These are phyloP conservation scores for Drosophila orena DNA, from an alignment of 1,140 invertebrate genomes.

Conservation along the genomic window DNA sequence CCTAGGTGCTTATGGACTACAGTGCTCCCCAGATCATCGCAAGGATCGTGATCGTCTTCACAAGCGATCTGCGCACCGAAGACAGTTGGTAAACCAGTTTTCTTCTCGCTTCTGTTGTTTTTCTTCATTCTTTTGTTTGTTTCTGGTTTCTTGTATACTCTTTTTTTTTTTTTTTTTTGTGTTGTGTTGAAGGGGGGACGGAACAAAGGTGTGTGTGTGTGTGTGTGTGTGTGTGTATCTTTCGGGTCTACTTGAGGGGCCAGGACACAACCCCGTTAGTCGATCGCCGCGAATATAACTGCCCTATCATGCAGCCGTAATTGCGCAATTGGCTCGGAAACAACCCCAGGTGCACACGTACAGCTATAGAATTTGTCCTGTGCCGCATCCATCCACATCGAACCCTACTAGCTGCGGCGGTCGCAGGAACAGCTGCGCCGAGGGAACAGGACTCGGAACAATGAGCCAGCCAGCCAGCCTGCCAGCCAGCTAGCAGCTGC, in stretches of 20 bases:
- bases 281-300: slow-evolving; percentile 54
- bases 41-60: slow-evolving; percentile 23
- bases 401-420: slow-evolving; percentile 26
- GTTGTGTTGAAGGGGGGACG: slow-evolving; percentile 11
- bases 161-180: slow-evolving; percentile 33
- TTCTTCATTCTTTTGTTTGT: slow-evolving; percentile 50
- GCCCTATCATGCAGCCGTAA: slow-evolving; percentile 54
- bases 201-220: slow-evolving; percentile 59
- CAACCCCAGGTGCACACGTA: slow-evolving; percentile 41
- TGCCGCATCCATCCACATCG: slow-evolving; percentile 45
- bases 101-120: slow-evolving; percentile 37
- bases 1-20: slow-evolving; percentile 47
- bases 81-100: slow-evolving; percentile 80
- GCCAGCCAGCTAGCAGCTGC: slow-evolving; percentile 51
- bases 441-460: slow-evolving; percentile 58
- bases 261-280: slow-evolving; percentile 71
- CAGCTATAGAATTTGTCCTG: slow-evolving; percentile 57
- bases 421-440: slow-evolving; percentile 65
- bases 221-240: slow-evolving; percentile 30
- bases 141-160: slow-evolving; percentile 30
- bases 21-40: slow-evolving; percentile 12
- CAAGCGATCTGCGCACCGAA: slow-evolving; percentile 11
- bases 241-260: slow-evolving; percentile 27
- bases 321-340: slow-evolving; percentile 76
- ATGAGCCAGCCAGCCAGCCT: slow-evolving; percentile 29